These are phyloP conservation scores for Pygoscelis adeliae DNA, from an alignment of 2,113 vertebrate genomes.

Conservation along the genomic window DNA sequence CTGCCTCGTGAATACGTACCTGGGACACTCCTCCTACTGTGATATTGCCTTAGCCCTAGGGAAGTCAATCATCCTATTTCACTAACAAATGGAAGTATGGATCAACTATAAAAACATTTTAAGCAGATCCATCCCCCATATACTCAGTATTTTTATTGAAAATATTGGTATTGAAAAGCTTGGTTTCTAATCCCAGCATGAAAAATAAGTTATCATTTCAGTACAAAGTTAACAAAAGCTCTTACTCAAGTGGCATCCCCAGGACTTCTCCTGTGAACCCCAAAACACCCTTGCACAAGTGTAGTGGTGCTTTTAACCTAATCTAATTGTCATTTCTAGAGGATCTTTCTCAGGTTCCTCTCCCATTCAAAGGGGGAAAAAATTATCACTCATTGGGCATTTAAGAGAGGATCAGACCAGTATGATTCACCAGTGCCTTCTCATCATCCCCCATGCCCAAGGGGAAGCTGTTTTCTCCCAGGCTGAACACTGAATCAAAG, in stretches of 20 bases:
- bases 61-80: not conserved
- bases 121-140: not conserved
- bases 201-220: not conserved
- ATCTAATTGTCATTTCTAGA: not conserved
- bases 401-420: not conserved
- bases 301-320: not conserved
- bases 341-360: not conserved
- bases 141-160: not conserved
- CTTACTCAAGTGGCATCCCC: not conserved
- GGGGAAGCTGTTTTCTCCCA: not conserved
- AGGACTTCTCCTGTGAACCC: not conserved
- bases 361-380: not conserved
- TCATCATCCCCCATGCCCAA: not conserved
- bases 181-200: not conserved
- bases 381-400: not conserved
- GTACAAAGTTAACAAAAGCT: not conserved
- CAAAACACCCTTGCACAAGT: not conserved
- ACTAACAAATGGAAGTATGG: not conserved
- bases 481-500: not conserved
- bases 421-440: not conserved
- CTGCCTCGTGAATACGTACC: not conserved
- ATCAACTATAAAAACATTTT: not conserved
- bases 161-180: not conserved
- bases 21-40: not conserved
- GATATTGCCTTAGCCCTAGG: not conserved